Conservation (phyloP, 2,113 vertebrate genomes). For the Brachypodius melanocephalos region DNA sequence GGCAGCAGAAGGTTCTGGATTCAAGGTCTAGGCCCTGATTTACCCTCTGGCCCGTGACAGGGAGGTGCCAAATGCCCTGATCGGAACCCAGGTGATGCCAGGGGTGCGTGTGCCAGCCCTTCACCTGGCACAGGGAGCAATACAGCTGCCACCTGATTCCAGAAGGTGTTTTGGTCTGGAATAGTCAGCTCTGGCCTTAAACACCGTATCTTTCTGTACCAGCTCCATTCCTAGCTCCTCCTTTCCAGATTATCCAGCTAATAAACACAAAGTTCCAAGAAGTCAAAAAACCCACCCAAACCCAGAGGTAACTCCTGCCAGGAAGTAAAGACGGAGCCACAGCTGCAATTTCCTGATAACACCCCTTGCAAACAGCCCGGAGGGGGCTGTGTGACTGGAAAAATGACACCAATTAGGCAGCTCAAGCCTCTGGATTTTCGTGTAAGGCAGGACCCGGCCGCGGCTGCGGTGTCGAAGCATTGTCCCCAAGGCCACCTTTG, state of each 20-base stretch:
- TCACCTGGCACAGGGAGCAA: not conserved
- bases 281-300: not conserved
- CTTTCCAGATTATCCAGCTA: not conserved
- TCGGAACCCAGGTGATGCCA: not conserved
- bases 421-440: not conserved
- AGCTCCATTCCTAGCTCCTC: not conserved
- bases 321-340: not conserved
- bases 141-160: not conserved
- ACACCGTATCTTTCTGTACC: not conserved
- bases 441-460: fast-evolving
- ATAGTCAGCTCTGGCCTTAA: not conserved
- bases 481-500: not conserved
- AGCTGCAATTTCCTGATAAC: constrained; percentile 25
- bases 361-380: not conserved
- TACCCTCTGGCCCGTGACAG: not conserved
- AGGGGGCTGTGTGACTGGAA: fast-evolving
- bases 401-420: not conserved
- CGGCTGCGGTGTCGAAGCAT: not conserved
- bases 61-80: not conserved
- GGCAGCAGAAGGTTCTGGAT: not conserved
- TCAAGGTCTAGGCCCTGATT: not conserved
- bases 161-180: not conserved
- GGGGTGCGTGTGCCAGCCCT: not conserved
- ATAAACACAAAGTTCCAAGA: constrained; percentile 35
- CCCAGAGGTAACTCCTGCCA: not conserved